A percentile compares a stretch with the other conserved stretches of the same genome.
Evolutionary conservation across 2,888 invertebrate species (phyloP).

Genomic region (Syrista parreyssii): DNA sequence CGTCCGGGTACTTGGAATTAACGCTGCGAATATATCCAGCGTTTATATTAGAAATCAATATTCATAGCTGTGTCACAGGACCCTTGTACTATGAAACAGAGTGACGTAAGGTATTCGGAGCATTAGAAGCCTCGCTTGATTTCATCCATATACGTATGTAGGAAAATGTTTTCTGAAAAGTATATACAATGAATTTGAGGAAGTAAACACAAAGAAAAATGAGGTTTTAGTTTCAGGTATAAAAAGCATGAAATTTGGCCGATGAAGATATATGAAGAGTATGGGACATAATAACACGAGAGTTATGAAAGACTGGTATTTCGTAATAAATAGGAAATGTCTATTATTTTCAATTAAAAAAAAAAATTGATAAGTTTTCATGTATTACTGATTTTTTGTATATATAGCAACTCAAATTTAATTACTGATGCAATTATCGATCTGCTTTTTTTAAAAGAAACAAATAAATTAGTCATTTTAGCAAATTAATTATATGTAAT

Average conservation of each 20-base stretch:
- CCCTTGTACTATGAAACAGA: background rate
- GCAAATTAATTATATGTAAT: no score
- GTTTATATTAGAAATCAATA: constrained; percentile 44
- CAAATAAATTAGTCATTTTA: no score
- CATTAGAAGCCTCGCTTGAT: background rate
- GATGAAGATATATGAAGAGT: background rate
- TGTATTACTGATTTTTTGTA: background rate
- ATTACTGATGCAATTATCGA: background rate
- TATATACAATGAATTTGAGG: background rate
- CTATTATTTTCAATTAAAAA: background rate
- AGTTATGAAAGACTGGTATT: background rate
- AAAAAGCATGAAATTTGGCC: background rate
- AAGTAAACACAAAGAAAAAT: background rate
- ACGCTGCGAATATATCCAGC: constrained; percentile 23
- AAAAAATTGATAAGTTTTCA: background rate
- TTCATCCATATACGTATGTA: background rate
- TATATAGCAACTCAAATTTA: background rate
- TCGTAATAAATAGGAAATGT: background rate
- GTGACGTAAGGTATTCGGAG: background rate
- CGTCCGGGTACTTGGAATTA: constrained; percentile 35
- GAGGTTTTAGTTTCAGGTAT: background rate
- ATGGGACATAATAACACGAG: background rate
- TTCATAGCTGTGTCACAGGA: constrained; percentile 22
- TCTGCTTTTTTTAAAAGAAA: background rate
- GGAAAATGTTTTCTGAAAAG: background rate